phyloP scores from a whole-genome alignment of 2,797 vertebrate genomes.

The Danionella dracula region DNA sequence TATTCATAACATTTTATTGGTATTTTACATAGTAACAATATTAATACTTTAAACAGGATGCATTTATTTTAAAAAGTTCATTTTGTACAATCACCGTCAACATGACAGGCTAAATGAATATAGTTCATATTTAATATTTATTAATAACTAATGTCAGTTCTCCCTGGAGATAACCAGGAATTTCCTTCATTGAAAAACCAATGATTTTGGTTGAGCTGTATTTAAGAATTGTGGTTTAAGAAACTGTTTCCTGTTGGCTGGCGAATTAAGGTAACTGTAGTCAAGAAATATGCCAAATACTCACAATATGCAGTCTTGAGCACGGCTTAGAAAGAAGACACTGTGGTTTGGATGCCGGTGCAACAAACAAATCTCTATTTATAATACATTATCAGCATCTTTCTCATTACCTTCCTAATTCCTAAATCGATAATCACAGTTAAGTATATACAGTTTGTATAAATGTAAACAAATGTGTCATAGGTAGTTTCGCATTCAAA shows the following conservation, averaged over 20 bases:
- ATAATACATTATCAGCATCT: too few species aligned
- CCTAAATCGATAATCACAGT: constrained; percentile 4
- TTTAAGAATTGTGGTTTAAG: constrained; percentile 27
- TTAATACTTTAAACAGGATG: constrained; percentile 62
- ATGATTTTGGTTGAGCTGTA: not conserved
- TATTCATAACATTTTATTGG: constrained; percentile 54
- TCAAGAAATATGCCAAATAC: not conserved
- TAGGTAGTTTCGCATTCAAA: constrained; percentile 10
- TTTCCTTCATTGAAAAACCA: constrained; percentile 43
- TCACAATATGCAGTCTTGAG: not conserved
- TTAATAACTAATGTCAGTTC: constrained; percentile 57
- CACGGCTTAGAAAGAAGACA: constrained; percentile 4
- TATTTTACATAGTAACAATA: constrained; percentile 61
- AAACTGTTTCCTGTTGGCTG: constrained; percentile 38
- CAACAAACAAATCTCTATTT: not conserved
- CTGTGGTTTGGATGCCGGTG: not conserved
- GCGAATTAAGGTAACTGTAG: constrained; percentile 23
- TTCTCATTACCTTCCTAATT: not conserved
- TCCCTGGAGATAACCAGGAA: constrained; percentile 63
- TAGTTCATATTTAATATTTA: constrained; percentile 55
- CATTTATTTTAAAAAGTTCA: constrained; percentile 65
- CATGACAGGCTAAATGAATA: constrained; percentile 60
- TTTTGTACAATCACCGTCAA: constrained; percentile 62
- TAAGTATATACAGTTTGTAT: not conserved
- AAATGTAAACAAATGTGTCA: not conserved